These are phyloP conservation scores for Lathronympha strigana DNA, from an alignment of 2,888 invertebrate genomes.

Conservation along the genomic window DNA sequence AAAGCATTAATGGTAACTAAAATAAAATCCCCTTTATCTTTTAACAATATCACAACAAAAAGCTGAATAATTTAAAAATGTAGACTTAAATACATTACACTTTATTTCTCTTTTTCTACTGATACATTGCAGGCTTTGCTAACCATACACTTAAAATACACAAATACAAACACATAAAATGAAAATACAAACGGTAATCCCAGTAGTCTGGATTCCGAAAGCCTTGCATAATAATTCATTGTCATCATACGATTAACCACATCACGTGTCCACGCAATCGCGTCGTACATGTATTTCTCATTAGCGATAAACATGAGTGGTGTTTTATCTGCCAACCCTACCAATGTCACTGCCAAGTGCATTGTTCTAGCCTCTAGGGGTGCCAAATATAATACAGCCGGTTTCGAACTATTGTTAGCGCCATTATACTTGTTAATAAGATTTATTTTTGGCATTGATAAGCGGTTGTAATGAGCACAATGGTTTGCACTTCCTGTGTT, in stretches of 20 bases:
- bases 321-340: constrained; percentile 41
- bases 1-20: too few relatives aligned
- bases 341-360: constrained; percentile 73
- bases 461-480: constrained; percentile 19
- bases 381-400: constrained; percentile 66
- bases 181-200: too few relatives aligned
- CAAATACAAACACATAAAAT: background rate
- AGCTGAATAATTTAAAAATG: too few relatives aligned
- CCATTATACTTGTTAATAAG: constrained; percentile 32
- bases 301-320: constrained; percentile 31
- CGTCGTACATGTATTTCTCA: constrained; percentile 32
- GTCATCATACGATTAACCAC: constrained; percentile 4
- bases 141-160: too few relatives aligned
- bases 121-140: too few relatives aligned
- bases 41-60: too few relatives aligned
- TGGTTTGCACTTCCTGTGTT: constrained; percentile 17
- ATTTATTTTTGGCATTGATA: constrained; percentile 35
- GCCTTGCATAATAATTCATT: constrained; percentile 19
- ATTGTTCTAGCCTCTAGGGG: constrained; percentile 61
- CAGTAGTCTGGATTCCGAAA: background rate
- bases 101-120: too few relatives aligned
- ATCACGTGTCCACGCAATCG: constrained; percentile 6
- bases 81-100: too few relatives aligned
- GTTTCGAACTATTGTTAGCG: constrained; percentile 65
- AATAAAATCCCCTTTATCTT: too few relatives aligned